Base-by-base conservation (phyloP, 2,888 invertebrate genomes). In the Coremacera marginata region DNA sequence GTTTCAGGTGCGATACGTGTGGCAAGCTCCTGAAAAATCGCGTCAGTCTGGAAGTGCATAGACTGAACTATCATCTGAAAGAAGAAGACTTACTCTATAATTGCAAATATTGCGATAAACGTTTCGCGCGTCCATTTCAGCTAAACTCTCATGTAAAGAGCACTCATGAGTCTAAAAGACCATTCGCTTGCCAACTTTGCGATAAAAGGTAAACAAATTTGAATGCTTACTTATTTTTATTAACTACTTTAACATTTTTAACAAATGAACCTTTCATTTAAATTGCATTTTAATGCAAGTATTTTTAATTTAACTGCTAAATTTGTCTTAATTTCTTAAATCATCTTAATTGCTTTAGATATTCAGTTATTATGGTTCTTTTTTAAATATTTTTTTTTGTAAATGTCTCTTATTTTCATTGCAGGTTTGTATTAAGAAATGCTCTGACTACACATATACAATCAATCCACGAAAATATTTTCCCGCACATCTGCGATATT, bases 401-500 rank as follows among this genome's bases (percentile, higher is more conserved):
- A 68, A 51, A 51, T 49, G 3, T 8, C 4, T 2, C 19, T 22
- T 14, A 22, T 27, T 5, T 25, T 16, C 19, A 22, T 71, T 73
- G 16, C 77, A 87, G 87, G 62, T 87, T 86, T 75, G 83, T 82
- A 19, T 84, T 84, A 11, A 80, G 83, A 5, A 84, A 85, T 55
- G 82, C 84, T 5, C 79, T 87, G 76, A 82, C 84, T 1, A 84
- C 84, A 5, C 87, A 87, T 70, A 84, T 85, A n/a, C 84, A 85
- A 57, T 86, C 84, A 25, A 85, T 86, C 80, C 87, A 87, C 78
- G 86, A 86, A 76, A 84, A 86, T 76, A 63, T 84, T 65, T 82
- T 82, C 70, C 84, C 83, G 3, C 86, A 86, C 78, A 82, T 87
- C 70, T 87, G 87, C 77, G 87, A 87, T 57, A 84, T 85, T 44